phyloP scores from a whole-genome alignment of 2,888 invertebrate species.

The Drosophila maculinotata region DNA sequence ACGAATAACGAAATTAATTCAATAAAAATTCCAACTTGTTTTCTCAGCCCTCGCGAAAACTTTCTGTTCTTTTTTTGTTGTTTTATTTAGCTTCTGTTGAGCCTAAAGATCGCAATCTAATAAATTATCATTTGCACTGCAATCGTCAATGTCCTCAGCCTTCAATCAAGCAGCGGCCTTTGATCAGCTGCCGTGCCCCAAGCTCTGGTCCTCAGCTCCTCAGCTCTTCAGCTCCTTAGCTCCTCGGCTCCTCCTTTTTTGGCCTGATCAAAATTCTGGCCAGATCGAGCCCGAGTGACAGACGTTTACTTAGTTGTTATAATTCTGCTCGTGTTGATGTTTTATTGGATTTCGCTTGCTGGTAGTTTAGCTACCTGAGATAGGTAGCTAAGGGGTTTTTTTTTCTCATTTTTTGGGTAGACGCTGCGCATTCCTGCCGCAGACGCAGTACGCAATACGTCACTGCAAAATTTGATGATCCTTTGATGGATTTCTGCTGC shows the following conservation, averaged over 20 bases:
- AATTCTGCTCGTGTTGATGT: conserved; percentile 80
- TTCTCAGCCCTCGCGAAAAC: conserved; percentile 27
- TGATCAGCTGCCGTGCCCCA: conserved; percentile 72
- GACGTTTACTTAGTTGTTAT: conserved; percentile 80
- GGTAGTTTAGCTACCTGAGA: conserved; percentile 20
- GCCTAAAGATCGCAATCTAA: conserved; percentile 75
- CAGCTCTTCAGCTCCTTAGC: conserved; percentile 16
- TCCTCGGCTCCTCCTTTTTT: conserved; percentile 45
- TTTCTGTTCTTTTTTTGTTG: conserved; percentile 12
- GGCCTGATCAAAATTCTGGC: conserved; percentile 76
- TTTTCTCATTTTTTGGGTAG: conserved; percentile 30
- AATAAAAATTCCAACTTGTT: conserved; percentile 70
- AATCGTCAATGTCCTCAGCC: conserved; percentile 71
- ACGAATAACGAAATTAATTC: conserved; percentile 75
- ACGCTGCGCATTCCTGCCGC: conserved; percentile 56
- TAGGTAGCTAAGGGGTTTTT: conserved; percentile 16
- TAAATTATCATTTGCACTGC: conserved; percentile 81
- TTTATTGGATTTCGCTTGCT: conserved; percentile 67
- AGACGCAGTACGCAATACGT: conserved; percentile 63
- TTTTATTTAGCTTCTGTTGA: conserved; percentile 31
- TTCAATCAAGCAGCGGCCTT: conserved; percentile 75
- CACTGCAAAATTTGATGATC: conserved; percentile 74
- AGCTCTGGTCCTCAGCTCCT: conserved; percentile 5
- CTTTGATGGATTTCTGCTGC: conserved; percentile 74
- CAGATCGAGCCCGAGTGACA: conserved; percentile 70